A percentile compares a stretch with the other conserved stretches of the same genome.
These are phyloP conservation scores for Parapsyche elsis DNA, from an alignment of 1,140 invertebrate species.

Conservation along the genomic window DNA sequence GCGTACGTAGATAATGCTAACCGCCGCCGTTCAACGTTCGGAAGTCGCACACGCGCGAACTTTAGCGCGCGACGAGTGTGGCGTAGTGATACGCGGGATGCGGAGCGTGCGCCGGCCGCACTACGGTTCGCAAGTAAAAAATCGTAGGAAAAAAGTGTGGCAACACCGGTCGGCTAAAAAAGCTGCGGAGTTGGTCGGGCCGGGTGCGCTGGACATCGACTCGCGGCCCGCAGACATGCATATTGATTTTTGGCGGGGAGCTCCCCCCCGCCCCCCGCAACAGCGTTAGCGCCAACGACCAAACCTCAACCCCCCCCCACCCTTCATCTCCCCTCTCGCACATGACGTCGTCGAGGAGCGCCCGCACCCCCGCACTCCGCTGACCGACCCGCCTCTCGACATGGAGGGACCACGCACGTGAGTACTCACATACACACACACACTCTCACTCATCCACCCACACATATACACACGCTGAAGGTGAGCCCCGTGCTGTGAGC, in stretches of 20 bases:
- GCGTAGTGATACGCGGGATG: constrained; percentile 68
- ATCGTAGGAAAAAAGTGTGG: constrained; percentile 69
- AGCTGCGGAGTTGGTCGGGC: constrained; percentile 70
- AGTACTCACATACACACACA: neutral
- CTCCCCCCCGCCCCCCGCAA: constrained; percentile 60
- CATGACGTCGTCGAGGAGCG: neutral
- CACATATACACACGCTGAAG: neutral
- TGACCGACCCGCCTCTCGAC: constrained; percentile 23
- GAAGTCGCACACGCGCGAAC: too few relatives aligned
- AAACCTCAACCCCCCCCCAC: constrained; percentile 35
- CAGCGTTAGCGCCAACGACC: too few relatives aligned
- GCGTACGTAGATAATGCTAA: too few relatives aligned
- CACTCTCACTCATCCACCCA: neutral
- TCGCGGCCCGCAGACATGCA: constrained; percentile 69
- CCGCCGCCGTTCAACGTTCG: too few relatives aligned
- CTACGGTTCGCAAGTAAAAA: constrained; percentile 64
- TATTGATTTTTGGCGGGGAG: constrained; percentile 69
- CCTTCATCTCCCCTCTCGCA: neutral
- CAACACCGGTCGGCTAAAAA: constrained; percentile 70
- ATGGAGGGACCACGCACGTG: constrained; percentile 38
- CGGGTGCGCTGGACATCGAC: constrained; percentile 69
- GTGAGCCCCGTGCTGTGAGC: neutral
- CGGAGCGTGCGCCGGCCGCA: constrained; percentile 33
- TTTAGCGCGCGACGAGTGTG: too few relatives aligned
- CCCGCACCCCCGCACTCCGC: neutral